These are phyloP conservation scores for Aleiodes sp. DNA, from an alignment of 1,140 invertebrate species.

Conservation along the genomic window DNA sequence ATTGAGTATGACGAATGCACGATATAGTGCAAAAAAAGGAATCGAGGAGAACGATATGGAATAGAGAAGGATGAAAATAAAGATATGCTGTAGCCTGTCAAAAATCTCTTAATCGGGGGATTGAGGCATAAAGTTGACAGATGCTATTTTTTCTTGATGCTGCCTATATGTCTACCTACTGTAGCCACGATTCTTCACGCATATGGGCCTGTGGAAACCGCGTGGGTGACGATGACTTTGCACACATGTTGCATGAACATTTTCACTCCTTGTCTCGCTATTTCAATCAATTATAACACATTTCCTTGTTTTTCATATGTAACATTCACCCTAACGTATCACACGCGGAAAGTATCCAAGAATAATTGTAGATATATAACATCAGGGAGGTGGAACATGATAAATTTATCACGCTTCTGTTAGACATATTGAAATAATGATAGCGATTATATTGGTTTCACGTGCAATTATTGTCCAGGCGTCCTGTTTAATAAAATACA, in stretches of 20 bases:
- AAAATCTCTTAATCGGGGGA: constrained; percentile 20
- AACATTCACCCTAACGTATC: background rate
- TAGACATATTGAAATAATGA: background rate
- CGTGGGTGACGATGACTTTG: constrained; percentile 24
- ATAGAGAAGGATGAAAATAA: no score
- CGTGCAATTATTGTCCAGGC: background rate
- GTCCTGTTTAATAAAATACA: no score
- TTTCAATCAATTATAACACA: constrained; percentile 21
- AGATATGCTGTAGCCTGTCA: constrained; percentile 14
- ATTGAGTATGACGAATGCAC: background rate
- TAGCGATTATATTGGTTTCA: no score
- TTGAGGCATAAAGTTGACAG: constrained; percentile 42
- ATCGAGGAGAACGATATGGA: background rate
- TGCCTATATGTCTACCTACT: constrained; percentile 29
- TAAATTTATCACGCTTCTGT: background rate
- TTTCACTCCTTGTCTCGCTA: background rate
- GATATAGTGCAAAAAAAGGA: background rate
- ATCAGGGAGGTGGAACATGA: background rate
- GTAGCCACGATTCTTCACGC: constrained; percentile 53
- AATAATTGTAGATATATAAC: constrained; percentile 44
- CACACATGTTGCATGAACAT: background rate
- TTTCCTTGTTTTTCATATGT: background rate
- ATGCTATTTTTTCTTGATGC: constrained; percentile 44
- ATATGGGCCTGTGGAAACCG: constrained; percentile 39
- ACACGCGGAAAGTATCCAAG: constrained; percentile 4